These are phyloP conservation scores for Galbula dea DNA, from an alignment of 2,113 vertebrate species.

Conservation along the genomic window DNA sequence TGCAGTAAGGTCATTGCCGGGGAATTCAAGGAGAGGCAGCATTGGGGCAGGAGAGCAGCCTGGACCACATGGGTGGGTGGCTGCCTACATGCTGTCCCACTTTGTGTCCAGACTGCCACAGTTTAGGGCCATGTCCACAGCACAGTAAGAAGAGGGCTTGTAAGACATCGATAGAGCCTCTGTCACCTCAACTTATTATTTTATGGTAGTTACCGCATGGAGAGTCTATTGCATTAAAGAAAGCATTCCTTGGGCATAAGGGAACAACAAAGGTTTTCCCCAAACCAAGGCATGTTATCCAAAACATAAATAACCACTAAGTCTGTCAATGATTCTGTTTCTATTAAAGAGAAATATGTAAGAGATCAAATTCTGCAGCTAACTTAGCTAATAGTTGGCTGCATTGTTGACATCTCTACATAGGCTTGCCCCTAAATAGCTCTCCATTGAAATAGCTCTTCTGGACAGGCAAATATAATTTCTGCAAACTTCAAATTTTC, in stretches of 20 bases:
- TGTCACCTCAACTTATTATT: background rate
- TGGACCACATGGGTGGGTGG: background rate
- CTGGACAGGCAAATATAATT: background rate
- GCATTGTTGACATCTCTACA: background rate
- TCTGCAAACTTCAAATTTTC: background rate
- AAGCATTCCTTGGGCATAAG: background rate
- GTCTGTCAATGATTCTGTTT: background rate
- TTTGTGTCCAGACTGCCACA: background rate
- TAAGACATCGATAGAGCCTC: background rate
- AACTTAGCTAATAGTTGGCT: background rate
- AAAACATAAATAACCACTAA: background rate
- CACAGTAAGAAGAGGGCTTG: background rate
- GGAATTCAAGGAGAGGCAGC: background rate
- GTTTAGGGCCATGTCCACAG: background rate
- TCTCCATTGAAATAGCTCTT: background rate
- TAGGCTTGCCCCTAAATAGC: background rate
- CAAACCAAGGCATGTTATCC: background rate
- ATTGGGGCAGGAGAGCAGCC: background rate
- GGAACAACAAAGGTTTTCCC: background rate
- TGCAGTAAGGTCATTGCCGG: background rate
- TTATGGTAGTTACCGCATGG: background rate
- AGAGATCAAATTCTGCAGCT: background rate
- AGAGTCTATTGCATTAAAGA: background rate
- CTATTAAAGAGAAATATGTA: constrained; percentile 13
- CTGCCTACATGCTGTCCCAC: background rate